A percentile compares a stretch with the other conserved stretches of the same genome.
These are phyloP conservation scores for Dinoponera quadriceps DNA, from an alignment of 1,140 invertebrate species.

Conservation along the genomic window DNA sequence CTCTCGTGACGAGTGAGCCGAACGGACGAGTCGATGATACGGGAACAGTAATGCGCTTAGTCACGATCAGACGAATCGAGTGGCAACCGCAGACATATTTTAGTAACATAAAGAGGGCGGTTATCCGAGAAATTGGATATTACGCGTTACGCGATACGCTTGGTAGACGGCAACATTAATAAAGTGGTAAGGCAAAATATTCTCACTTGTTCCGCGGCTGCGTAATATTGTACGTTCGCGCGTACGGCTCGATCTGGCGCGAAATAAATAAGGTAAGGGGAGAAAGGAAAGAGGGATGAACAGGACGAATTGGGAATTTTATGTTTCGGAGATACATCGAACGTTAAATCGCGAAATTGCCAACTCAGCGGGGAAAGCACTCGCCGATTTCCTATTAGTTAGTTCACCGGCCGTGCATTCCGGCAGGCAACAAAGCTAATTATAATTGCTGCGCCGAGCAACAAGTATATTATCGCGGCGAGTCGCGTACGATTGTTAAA, in stretches of 20 bases:
- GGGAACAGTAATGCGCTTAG: conserved; percentile 34
- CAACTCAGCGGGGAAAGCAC: conserved; percentile 35
- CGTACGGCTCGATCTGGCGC: background rate
- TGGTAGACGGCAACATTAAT: conserved; percentile 47
- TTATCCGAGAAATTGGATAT: conserved; percentile 57
- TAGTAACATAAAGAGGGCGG: conserved; percentile 54
- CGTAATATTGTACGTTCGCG: conserved; percentile 7
- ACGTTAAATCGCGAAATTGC: conserved; percentile 30
- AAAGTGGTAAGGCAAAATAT: conserved; percentile 36
- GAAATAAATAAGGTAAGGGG: background rate
- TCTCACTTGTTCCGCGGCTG: conserved; percentile 20
- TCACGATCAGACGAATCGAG: conserved; percentile 50
- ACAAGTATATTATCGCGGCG: conserved; percentile 44
- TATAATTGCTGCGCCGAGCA: conserved; percentile 61
- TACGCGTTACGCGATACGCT: conserved; percentile 42
- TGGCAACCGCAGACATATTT: conserved; percentile 49
- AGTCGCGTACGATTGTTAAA: conserved; percentile 53
- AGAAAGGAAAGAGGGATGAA: too few relatives aligned
- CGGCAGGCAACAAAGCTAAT: conserved; percentile 51
- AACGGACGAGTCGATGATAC: conserved; percentile 17
- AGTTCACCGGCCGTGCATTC: conserved; percentile 13
- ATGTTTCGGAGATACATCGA: background rate
- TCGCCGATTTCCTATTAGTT: conserved; percentile 29
- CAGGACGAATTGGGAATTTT: too few relatives aligned
- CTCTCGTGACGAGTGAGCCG: background rate